Evolutionary conservation across 2,113 vertebrate genomes (phyloP).

Genomic region (Phaetusa simplex): DNA sequence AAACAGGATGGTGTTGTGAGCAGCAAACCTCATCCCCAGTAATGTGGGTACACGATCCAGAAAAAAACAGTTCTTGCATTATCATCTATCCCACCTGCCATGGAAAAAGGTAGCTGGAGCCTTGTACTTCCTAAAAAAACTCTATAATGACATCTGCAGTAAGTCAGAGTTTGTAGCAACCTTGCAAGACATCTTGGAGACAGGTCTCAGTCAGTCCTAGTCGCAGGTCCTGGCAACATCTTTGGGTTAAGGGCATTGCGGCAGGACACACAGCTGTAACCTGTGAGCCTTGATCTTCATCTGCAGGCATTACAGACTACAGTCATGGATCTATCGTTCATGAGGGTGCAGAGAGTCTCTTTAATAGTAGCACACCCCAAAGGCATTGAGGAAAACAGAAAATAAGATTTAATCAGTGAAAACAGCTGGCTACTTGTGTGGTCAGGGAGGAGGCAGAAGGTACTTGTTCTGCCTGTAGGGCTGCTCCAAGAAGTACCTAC

Average conservation of each 20-base stretch:
- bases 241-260: neutral
- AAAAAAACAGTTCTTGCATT: neutral
- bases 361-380: fast-evolving
- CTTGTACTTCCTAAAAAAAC: neutral
- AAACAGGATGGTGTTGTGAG: neutral
- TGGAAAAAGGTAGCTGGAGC: neutral
- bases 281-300: neutral
- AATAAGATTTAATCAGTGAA: neutral
- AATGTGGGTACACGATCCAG: fast-evolving
- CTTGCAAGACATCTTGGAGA: neutral
- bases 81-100: neutral
- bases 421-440: neutral
- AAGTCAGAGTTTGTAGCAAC: neutral
- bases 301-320: neutral
- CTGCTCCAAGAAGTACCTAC: neutral
- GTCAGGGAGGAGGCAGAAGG: neutral
- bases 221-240: neutral
- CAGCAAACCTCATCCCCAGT: neutral
- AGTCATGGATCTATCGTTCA: neutral
- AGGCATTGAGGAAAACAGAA: neutral
- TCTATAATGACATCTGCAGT: neutral
- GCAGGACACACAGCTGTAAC: neutral
- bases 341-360: neutral
- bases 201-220: neutral
- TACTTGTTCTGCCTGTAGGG: neutral